These are phyloP conservation scores for Dasypogon diadema DNA, from an alignment of 2,888 invertebrate species.

Conservation along the genomic window DNA sequence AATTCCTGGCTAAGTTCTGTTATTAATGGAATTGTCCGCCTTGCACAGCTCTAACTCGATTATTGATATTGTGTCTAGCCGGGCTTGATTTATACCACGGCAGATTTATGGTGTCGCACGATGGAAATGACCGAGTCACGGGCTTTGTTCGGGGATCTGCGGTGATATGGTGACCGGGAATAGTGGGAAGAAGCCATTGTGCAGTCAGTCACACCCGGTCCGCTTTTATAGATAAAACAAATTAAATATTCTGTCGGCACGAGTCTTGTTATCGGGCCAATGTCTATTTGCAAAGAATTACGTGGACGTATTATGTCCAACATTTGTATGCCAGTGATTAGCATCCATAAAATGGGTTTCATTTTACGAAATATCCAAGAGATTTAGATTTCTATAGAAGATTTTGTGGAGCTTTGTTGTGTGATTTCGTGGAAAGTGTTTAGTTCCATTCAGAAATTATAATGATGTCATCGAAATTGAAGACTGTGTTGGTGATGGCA, in stretches of 20 bases:
- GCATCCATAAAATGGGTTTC: neutral
- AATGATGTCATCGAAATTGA: no score
- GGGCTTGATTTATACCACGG: neutral
- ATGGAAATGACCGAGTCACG: neutral
- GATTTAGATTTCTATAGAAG: neutral
- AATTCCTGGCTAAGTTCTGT: neutral
- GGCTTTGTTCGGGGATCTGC: neutral
- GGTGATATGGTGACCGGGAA: neutral
- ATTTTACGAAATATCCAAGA: neutral
- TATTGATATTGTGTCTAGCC: conserved; percentile 11
- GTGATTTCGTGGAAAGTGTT: neutral
- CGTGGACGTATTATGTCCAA: neutral
- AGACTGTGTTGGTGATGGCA: no score
- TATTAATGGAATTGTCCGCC: conserved; percentile 16
- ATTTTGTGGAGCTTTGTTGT: neutral
- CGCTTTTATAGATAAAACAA: neutral
- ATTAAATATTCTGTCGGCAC: neutral
- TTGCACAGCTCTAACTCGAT: neutral
- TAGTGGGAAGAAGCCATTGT: conserved; percentile 6
- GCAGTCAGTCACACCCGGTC: neutral
- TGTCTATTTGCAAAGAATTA: neutral
- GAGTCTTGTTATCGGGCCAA: neutral
- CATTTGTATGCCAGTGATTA: neutral
- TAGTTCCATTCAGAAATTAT: neutral
- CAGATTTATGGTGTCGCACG: conserved; percentile 7